Base-by-base conservation (phyloP, 2,113 vertebrate species). In the Naja naja region DNA sequence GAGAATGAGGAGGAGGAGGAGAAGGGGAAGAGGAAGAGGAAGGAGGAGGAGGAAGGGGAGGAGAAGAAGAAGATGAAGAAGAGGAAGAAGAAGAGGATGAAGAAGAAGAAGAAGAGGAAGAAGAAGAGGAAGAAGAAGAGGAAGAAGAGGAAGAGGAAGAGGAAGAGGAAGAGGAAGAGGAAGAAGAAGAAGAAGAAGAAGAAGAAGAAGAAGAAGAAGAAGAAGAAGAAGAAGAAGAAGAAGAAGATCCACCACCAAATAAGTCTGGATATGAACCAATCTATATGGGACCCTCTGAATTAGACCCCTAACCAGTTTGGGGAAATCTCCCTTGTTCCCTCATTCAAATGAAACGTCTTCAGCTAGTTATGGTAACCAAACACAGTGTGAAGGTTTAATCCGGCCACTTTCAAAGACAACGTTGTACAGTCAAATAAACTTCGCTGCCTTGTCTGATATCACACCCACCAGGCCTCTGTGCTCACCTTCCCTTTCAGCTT, bases 401-500 rank as follows among this genome's bases (percentile, higher is more conserved):
- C 5, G n/a, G 64, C n/a, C 64, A 6, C 12, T 69, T 69, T 69
- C 64, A 16, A 16, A 74, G 14, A 16, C 69, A 20, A 81, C 5
- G 0, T 0, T 34, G n/a, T 7, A 8, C 0, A 20, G n/a, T 39
- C 5, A 7, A 20, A 81, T 3, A 39, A 20, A 6, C 2, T 55
- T 90, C 64, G 3, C 54, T 23, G 18, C 85, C 43, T 27, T 39
- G 5, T 49, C 47, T 43, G 14, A 49, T 9, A 47, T 85, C 30
- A 5, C 5, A 1, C 0, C 16, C 1, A 2, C 8, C n/a, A 1
- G 45, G 3, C 8, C n/a, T 69, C 9, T 11, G 3, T 0, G 3
- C 30, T 96, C 94, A 99, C 99, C 96, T 98, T 98, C 85, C 98
- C 98, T 96, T 98, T 98, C 96, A 98, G 94, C 45, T 97, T 97